Conservation (phyloP, 1,140 invertebrate species). For the Centruroides sculpturatus region DNA sequence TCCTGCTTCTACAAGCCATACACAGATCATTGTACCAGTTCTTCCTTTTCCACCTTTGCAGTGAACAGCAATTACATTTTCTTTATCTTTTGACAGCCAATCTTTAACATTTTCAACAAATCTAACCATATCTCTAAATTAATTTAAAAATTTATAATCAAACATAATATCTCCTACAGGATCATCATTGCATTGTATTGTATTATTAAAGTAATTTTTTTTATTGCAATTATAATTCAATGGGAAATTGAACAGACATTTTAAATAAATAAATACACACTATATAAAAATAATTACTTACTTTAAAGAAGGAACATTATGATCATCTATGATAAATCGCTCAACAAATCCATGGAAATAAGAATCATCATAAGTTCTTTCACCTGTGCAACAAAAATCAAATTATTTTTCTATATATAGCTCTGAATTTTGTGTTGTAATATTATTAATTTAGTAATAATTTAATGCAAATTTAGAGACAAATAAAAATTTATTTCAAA, state of each 20-base stretch:
- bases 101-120: constrained; percentile 35
- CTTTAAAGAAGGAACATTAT: constrained; percentile 43
- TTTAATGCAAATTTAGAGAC: not conserved
- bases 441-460: not conserved
- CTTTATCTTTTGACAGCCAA: constrained; percentile 36
- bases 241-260: too few species aligned
- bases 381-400: constrained; percentile 27
- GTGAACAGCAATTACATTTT: constrained; percentile 45
- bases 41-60: constrained; percentile 48
- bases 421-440: not conserved
- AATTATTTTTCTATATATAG: not conserved
- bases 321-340: constrained; percentile 42
- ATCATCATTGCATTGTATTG: too few species aligned
- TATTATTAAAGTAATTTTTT: too few species aligned
- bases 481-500: not conserved
- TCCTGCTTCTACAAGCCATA: constrained; percentile 37
- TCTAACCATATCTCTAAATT: constrained; percentile 33
- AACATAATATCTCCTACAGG: not conserved
- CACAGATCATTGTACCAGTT: constrained; percentile 43
- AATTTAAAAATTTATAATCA: not conserved
- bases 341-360: constrained; percentile 41
- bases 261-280: too few species aligned
- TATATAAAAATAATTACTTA: constrained; percentile 22
- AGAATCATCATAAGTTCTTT: constrained; percentile 39
- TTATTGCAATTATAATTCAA: too few species aligned